Percentiles rank a stretch among this genome's conserved stretches.
These are phyloP conservation scores for Neofelis nebulosa DNA, from an alignment of 2,113 vertebrate species.

Conservation along the genomic window DNA sequence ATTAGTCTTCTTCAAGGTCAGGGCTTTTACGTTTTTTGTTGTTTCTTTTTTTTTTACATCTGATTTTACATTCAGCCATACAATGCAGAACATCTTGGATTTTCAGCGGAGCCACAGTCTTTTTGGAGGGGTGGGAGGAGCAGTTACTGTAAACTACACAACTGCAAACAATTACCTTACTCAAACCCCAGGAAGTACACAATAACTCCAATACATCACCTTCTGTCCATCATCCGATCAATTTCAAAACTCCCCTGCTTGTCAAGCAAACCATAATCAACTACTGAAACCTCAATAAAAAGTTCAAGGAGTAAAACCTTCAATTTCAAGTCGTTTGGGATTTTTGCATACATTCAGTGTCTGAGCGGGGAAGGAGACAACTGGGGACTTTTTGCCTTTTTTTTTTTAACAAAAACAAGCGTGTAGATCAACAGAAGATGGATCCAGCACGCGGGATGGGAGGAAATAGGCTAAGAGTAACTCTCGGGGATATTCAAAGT, in stretches of 20 bases:
- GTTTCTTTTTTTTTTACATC: conserved; percentile 23
- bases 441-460: background rate
- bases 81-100: background rate
- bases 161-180: background rate
- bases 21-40: background rate
- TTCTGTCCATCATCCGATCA: background rate
- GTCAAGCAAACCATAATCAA: conserved; percentile 1
- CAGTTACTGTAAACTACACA: background rate
- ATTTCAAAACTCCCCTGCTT: background rate
- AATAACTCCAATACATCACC: background rate
- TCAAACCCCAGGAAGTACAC: background rate
- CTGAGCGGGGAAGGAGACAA: background rate
- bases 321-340: conserved; percentile 10
- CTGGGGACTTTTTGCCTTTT: background rate
- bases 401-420: background rate
- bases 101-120: background rate
- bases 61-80: background rate
- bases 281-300: conserved; percentile 1
- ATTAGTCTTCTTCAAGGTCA: background rate
- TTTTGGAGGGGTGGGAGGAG: background rate
- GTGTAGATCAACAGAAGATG: background rate
- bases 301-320: conserved; percentile 10
- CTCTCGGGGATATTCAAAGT: background rate
- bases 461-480: background rate
- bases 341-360: background rate